Percentiles rank a stretch among this genome's conserved stretches.
Conservation (phyloP, 2,888 invertebrate genomes). For the Apotomis turbidana region DNA sequence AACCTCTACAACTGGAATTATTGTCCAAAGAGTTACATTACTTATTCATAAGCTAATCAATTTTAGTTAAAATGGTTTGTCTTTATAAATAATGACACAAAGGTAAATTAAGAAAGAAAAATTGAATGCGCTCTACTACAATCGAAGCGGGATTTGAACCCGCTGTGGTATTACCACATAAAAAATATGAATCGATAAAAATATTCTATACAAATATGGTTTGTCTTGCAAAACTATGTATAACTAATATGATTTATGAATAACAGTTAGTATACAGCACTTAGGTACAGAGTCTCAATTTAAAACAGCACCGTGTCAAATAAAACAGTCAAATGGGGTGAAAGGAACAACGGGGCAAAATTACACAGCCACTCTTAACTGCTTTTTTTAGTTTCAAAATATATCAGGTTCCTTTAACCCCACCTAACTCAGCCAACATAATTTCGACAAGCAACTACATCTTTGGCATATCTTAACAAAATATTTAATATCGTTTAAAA, state of each 20-base stretch:
- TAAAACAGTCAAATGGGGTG: not conserved
- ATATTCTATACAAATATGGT: no score
- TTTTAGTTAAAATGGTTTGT: no score
- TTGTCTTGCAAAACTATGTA: not conserved
- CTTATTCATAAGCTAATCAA: not conserved
- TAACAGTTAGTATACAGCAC: slow-evolving; percentile 11
- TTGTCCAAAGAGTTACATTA: slow-evolving; percentile 18
- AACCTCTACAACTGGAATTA: slow-evolving; percentile 23
- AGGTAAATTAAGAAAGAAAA: no score
- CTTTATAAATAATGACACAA: no score
- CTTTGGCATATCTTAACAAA: slow-evolving; percentile 14
- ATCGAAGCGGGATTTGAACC: no score
- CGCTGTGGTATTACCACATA: no score
- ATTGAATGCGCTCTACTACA: no score
- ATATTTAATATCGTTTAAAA: not conserved
- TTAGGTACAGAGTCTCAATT: not conserved
- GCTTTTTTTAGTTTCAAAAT: not conserved
- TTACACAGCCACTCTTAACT: no score
- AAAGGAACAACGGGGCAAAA: no score
- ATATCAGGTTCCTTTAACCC: not conserved
- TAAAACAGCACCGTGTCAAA: not conserved
- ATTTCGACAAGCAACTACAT: slow-evolving; percentile 8
- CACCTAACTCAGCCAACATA: not conserved
- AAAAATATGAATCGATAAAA: no score
- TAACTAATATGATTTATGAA: not conserved